Evolutionary conservation across 2,888 invertebrate species (phyloP), one percentile per base, ranked within the genome.

Genomic region (Trilocha varians): DNA sequence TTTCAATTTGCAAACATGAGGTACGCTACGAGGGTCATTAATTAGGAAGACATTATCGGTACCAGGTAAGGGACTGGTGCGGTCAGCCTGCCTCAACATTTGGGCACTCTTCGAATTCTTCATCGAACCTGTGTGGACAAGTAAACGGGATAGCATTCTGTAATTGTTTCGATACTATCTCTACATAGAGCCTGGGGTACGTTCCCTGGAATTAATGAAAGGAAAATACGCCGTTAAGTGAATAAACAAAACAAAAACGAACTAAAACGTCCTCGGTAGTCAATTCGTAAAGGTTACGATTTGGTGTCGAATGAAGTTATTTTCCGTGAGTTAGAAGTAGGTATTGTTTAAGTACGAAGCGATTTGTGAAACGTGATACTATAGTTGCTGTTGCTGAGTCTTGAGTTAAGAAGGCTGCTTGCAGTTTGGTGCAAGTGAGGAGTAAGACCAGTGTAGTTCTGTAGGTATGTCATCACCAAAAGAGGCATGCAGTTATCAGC

Each of bases 61-160:
- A 87, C 88, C 86, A 77, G 87, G 87, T 82, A 76, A 80, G 72
- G 87, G 86, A 87, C 85, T 87, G 87, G 88, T 86, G 85, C 87
- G 88, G 85, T 88, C 88, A 76, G 87, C 76, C 73, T 83, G 88
- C 76, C 87, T 87, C 87, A 89, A 88, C 86, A 87, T 87, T 87
- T 89, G 88, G 79, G 89, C 89, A 87, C 89, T 89, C 84, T 88
- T 86, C 70, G 89, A 89, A 75, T 87, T 88, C 88, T 87, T 88
- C 89, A 90, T 89, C 78, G 88, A 87, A 79, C 88, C 85, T 85
- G 85, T 75, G 72, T 73, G 82, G 82, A 83, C 82, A 84, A 84
- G 75, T 79, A 82, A 82, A 84, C 63, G 75, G 73, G 73, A 65
- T 9, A 63, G 71, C 66, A 60, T 59, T 75, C 75, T 74, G 71